Evolutionary conservation across 2,797 vertebrate genomes (phyloP), one percentile per base, ranked within the genome.

Genomic region (Octomys mimax): DNA sequence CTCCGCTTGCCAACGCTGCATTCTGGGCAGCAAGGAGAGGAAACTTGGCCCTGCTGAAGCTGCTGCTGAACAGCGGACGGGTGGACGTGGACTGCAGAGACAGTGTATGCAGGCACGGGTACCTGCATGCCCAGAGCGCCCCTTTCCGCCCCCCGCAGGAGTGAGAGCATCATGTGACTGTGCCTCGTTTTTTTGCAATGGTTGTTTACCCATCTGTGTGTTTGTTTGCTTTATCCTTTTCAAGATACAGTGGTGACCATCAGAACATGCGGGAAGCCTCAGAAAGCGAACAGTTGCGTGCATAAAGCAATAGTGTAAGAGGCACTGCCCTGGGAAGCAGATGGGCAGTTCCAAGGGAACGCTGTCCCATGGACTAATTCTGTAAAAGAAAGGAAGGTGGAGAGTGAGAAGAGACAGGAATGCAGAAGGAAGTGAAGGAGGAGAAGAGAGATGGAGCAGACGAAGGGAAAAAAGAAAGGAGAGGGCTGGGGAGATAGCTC

Each of bases 1-100:
- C 99, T 26, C 99, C 99, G 13, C 99, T 99, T 66, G 99, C 99
- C 98, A 99, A 99, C 68, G 99, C 99, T 61, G 99, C 99, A 12
- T 99, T 99, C 98, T 99, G 99, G 99, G 99, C 99, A 95, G 99
- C 99, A 0, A 99, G 99, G 95, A 99, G 99, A 98, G 99, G 99
- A 98, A 99, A 99, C 98, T 96, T 99, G 99, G 99, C 99, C 42
- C 98, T 99, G 28, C 99, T 99, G 97, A 99, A 99, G 98, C 99
- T 99, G 98, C 98, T 99, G 97, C 98, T 99, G 97, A 99, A 99
- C 99, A 99, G 99, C 2, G 99, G 99, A 5, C 99, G 99, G 18
- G 99, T 99, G 97, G 99, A 99, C 66, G 99, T 99, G 86, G 99
- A 99, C 99, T 99, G 99, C 99, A 99, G 99, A 99, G 99, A 99